These are phyloP conservation scores for Eulimnadia texana DNA, from an alignment of 1,140 invertebrate species.

Conservation along the genomic window DNA sequence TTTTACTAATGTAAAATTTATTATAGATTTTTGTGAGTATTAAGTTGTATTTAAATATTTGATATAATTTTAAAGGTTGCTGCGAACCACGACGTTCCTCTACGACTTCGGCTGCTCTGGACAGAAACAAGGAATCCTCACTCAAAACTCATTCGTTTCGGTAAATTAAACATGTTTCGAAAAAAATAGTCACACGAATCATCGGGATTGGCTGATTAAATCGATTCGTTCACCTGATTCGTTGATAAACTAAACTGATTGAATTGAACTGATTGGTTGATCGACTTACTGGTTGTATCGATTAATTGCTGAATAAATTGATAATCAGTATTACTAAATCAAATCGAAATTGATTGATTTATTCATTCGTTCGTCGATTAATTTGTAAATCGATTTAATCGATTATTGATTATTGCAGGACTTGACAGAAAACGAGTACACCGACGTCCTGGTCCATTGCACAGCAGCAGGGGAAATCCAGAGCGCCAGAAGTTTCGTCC, in stretches of 20 bases:
- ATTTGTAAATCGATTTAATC: no score
- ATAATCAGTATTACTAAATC: no score
- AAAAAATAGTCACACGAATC: neutral
- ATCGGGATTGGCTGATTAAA: no score
- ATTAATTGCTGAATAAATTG: no score
- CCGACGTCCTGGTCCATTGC: neutral
- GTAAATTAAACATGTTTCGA: neutral
- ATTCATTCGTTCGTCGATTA: no score
- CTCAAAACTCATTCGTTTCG: slow-evolving; percentile 21
- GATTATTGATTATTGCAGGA: neutral
- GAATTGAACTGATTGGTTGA: no score
- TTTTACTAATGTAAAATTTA: no score
- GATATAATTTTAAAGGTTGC: slow-evolving; percentile 23
- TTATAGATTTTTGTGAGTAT: neutral
- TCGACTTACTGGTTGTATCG: no score
- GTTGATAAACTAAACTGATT: no score
- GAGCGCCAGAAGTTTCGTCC: neutral
- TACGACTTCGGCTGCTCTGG: slow-evolving; percentile 28
- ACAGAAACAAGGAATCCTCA: slow-evolving; percentile 27
- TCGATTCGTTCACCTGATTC: no score
- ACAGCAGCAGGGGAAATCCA: slow-evolving; percentile 1
- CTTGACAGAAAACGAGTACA: neutral
- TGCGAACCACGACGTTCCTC: slow-evolving; percentile 28
- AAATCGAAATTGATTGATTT: no score
- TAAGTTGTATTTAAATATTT: slow-evolving; percentile 17